phyloP scores from a whole-genome alignment of 2,797 vertebrate species.

The Threskiornis aethiopicus region DNA sequence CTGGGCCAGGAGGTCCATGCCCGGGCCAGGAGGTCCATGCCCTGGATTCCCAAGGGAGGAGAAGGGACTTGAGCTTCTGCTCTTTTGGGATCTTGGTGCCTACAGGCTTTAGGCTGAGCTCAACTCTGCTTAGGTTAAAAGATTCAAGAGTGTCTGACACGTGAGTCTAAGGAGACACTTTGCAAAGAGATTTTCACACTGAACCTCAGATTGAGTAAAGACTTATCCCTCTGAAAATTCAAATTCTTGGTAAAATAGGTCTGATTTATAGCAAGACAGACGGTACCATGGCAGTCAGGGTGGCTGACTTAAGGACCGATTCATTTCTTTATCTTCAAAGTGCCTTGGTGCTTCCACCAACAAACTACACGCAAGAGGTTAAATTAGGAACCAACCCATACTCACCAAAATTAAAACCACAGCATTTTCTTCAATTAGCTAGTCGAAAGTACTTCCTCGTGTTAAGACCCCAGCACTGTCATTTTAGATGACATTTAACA shows the following conservation, averaged over 20 bases:
- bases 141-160: neutral
- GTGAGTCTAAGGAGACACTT: neutral
- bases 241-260: neutral
- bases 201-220: neutral
- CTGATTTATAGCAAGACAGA: neutral
- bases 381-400: constrained; percentile 3
- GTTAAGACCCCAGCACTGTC: neutral
- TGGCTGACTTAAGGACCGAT: neutral
- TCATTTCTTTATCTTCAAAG: neutral
- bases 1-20: neutral
- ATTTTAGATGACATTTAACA: neutral
- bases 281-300: neutral
- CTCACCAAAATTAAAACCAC: constrained; percentile 29
- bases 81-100: neutral
- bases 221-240: neutral
- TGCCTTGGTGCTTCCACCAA: neutral
- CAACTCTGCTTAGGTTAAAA: neutral
- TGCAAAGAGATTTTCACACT: neutral
- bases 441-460: neutral
- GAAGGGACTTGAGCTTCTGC: neutral
- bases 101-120: neutral
- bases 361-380: neutral
- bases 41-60: neutral
- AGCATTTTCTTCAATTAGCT: constrained; percentile 34
- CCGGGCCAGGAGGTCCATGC: neutral